Evolutionary conservation across 2,888 invertebrate genomes (phyloP).

Genomic region (Campopleginae sp.): DNA sequence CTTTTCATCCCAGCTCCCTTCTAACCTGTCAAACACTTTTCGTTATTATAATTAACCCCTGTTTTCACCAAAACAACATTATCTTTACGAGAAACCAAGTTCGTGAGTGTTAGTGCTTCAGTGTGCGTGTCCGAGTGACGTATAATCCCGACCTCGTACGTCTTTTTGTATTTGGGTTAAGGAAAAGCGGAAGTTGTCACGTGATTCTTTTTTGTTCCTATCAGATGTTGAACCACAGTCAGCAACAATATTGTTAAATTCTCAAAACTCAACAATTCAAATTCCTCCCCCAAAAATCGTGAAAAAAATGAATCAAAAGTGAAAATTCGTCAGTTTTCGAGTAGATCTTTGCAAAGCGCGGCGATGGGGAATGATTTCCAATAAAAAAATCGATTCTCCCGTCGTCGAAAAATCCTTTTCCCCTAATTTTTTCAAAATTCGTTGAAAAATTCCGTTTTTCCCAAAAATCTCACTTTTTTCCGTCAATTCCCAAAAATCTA

Average conservation of each 20-base stretch:
- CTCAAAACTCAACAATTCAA: background rate
- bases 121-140: slow-evolving; percentile 8
- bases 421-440: background rate
- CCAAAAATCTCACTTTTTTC: background rate
- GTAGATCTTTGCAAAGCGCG: background rate
- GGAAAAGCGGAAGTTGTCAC: slow-evolving; percentile 61
- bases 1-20: background rate
- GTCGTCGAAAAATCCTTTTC: background rate
- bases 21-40: background rate
- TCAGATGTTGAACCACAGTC: background rate
- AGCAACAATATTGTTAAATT: background rate
- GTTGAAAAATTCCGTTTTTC: background rate
- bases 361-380: background rate
- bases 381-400: background rate
- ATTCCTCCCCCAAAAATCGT: background rate
- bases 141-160: slow-evolving; percentile 15
- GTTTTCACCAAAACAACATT: background rate
- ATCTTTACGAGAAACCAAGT: background rate
- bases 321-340: background rate
- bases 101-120: background rate
- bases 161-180: slow-evolving; percentile 21
- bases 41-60: background rate
- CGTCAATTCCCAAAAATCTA: background rate
- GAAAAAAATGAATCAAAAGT: too few relatives aligned
- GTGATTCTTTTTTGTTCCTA: slow-evolving; percentile 33